A percentile compares a stretch with the other conserved stretches of the same genome.
Conservation (phyloP, 2,888 invertebrate species). For the Nomada lathburiana region DNA sequence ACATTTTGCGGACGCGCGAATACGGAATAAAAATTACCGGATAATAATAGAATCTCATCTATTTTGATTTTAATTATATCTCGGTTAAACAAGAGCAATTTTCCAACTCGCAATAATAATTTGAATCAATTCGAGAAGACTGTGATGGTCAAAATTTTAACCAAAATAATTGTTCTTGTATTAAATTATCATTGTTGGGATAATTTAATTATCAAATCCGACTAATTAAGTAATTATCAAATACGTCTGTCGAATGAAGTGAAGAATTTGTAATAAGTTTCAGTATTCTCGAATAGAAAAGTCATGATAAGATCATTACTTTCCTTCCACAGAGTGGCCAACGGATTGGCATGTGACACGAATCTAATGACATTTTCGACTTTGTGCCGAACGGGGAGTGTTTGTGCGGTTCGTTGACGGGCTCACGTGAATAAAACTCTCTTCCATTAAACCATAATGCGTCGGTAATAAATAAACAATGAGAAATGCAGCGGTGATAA, state of each 20-base stretch:
- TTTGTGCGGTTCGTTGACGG: constrained; percentile 19
- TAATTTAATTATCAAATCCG: not conserved
- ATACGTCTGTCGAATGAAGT: too few relatives aligned
- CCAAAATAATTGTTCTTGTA: too few relatives aligned
- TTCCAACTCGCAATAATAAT: too few relatives aligned
- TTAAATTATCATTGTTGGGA: too few relatives aligned
- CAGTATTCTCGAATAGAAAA: too few relatives aligned
- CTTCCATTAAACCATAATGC: constrained; percentile 53
- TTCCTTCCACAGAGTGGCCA: constrained; percentile 7
- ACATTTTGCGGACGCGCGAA: too few relatives aligned
- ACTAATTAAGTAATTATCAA: not conserved
- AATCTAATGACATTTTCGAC: constrained; percentile 37
- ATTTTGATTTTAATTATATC: too few relatives aligned
- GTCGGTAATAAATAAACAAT: constrained; percentile 75
- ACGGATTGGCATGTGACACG: constrained; percentile 19
- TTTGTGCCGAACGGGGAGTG: constrained; percentile 4
- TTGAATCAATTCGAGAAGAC: not conserved
- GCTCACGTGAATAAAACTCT: constrained; percentile 52
- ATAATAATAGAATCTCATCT: too few relatives aligned
- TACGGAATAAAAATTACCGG: too few relatives aligned
- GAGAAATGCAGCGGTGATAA: constrained; percentile 73
- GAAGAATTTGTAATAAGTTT: too few relatives aligned
- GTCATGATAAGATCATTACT: not conserved
- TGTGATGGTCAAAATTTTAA: too few relatives aligned
- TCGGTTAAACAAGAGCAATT: too few relatives aligned